Base-by-base conservation (phyloP, 2,888 invertebrate species). In the Rotaria socialis region DNA sequence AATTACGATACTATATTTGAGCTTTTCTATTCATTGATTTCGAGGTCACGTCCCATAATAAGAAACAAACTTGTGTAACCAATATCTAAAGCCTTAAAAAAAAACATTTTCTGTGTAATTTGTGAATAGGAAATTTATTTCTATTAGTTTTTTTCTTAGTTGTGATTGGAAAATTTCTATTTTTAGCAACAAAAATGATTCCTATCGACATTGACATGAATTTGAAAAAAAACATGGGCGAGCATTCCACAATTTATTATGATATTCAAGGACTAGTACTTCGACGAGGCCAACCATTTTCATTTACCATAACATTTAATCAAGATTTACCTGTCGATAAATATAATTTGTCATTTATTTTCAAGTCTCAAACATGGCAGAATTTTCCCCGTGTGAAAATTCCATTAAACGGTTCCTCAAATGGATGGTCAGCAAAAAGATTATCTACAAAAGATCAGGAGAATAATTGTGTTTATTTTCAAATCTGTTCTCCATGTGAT, bases 201-300 rank as follows among this genome's bases (percentile, higher is more conserved):
- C 84, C 84, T n/a, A 35, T 35, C 11, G 19, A 84, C 16, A 19
- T 55, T 19, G n/a, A 84, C 19, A 8, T 84, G 8, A 1, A 22
- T 22, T 22, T 16, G 19, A 55, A 52, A 11, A n/a, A 52, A 19
- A 84, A 84, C 41, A 84, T 52, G 56, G 27, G 55, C 14, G 84
- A 52, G 7, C 84, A 84, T 84, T 24, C 35, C 3, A 84, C 84
- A 56, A 56, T 10, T 55, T 10, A 84, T 35, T 84, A 84, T 56
- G 84, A 84, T 47, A 22, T 56, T 27, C 27, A 8, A 8, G 52
- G 56, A 0, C 55, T 84, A 11, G 14, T 84, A 55, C 27, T 84
- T 27, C 50, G 84, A 56, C 41, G 84, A 55, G 84, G 84, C 11
- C 84, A 84, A 84, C 11, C 52, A 55, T 84, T 84, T 84, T 52